Conservation (phyloP, 2,888 invertebrate genomes). For the Drosophila prolongata region DNA sequence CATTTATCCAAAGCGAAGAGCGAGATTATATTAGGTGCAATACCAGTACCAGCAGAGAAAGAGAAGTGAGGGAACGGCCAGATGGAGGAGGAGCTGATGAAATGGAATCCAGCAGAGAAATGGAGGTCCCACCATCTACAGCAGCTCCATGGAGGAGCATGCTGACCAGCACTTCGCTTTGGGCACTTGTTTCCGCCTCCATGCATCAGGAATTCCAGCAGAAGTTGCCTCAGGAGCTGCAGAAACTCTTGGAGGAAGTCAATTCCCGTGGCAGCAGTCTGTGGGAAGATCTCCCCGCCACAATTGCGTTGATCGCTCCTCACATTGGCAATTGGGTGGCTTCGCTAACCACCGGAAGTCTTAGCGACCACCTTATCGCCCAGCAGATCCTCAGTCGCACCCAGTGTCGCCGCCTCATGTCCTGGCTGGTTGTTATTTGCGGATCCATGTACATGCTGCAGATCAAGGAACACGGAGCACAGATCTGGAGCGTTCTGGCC, state of each 20-base stretch:
- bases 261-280: conserved; percentile 13
- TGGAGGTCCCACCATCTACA: not conserved
- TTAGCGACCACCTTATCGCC: conserved; percentile 88
- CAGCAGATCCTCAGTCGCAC: conserved; percentile 77
- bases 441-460: conserved; percentile 64
- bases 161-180: conserved; percentile 88
- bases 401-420: conserved; percentile 84
- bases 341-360: conserved; percentile 86
- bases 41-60: conserved; percentile 81
- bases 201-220: conserved; percentile 86
- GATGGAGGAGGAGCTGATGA: not conserved
- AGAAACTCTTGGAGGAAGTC: conserved; percentile 43
- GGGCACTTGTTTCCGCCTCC: conserved; percentile 90
- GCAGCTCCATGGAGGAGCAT: conserved; percentile 88
- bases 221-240: conserved; percentile 48
- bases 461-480: conserved; percentile 1
- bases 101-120: not conserved
- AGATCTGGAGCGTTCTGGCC: conserved; percentile 77
- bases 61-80: not conserved
- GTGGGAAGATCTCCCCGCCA: conserved; percentile 82
- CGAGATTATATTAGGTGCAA: conserved; percentile 54
- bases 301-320: conserved; percentile 86
- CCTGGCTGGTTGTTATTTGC: conserved; percentile 87
- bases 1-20: conserved; percentile 55
- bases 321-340: conserved; percentile 86